phyloP scores from a whole-genome alignment of 2,797 vertebrate genomes.

The Syndactyla subalaris region DNA sequence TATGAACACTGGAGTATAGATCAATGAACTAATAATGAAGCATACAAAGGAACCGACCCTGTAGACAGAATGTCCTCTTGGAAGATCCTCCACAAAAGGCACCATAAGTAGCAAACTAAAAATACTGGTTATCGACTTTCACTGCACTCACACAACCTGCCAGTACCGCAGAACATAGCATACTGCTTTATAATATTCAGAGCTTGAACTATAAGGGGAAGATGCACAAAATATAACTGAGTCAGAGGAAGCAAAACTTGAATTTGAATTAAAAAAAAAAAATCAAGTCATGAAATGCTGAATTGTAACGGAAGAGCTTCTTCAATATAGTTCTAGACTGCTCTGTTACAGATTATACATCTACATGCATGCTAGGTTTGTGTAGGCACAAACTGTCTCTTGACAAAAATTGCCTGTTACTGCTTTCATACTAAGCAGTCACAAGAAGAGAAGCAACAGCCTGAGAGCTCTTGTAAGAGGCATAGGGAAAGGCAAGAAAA shows the following conservation, averaged over 20 bases:
- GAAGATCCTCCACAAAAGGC: neutral
- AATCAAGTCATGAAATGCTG: neutral
- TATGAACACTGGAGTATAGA: neutral
- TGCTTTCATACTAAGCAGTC: neutral
- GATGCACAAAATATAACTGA: neutral
- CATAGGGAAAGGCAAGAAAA: neutral
- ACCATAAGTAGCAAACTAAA: neutral
- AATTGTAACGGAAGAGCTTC: neutral
- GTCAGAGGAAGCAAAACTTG: neutral
- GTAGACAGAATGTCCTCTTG: neutral
- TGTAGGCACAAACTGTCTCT: neutral
- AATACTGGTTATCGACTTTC: neutral
- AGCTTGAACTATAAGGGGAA: neutral
- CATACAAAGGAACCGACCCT: neutral
- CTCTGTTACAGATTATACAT: neutral
- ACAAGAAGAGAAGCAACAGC: neutral
- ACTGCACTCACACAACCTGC: neutral
- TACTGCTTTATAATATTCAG: neutral
- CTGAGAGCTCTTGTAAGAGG: neutral
- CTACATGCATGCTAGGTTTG: accelerated
- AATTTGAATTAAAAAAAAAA: neutral
- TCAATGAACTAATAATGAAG: neutral
- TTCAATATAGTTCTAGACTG: neutral
- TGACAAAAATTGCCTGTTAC: neutral
- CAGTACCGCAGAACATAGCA: neutral